Evolutionary conservation across 2,797 vertebrate species (phyloP).

Genomic region (Pseudochirops corinnae): DNA sequence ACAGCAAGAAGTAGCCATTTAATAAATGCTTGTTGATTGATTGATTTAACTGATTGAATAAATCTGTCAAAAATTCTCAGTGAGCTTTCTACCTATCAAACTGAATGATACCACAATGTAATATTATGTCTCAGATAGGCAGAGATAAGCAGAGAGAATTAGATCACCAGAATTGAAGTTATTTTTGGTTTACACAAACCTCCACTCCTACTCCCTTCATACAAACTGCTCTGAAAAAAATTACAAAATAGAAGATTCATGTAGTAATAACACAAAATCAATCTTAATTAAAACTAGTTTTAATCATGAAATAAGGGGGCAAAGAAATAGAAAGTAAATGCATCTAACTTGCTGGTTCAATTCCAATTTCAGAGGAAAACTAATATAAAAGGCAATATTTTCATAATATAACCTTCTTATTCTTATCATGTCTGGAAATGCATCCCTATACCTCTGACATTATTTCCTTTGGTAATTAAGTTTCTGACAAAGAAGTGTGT

Average conservation of each 20-base stretch:
- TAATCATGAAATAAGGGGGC: slow-evolving; percentile 24
- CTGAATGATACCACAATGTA: not conserved
- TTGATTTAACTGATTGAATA: not conserved
- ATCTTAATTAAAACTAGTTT: slow-evolving; percentile 29
- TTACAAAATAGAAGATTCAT: not conserved
- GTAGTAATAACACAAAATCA: not conserved
- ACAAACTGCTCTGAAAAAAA: not conserved
- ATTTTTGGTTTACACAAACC: not conserved
- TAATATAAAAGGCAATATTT: slow-evolving; percentile 22
- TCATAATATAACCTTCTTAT: slow-evolving; percentile 1
- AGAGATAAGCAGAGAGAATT: not conserved
- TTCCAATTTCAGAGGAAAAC: slow-evolving; percentile 33
- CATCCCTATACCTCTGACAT: slow-evolving; percentile 5
- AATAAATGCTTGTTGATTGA: not conserved
- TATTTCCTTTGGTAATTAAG: slow-evolving; percentile 41
- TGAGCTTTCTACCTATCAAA: not conserved
- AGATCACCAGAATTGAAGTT: not conserved
- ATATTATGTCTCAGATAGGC: not conserved
- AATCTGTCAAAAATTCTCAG: not conserved
- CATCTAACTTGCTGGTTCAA: slow-evolving; percentile 12
- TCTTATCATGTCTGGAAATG: slow-evolving; percentile 23
- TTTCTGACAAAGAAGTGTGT: slow-evolving; percentile 52
- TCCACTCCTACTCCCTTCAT: not conserved
- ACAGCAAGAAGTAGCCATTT: not conserved
- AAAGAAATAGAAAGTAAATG: slow-evolving; percentile 37